Percentiles rank a stretch among this genome's conserved stretches.
phyloP scores from a whole-genome alignment of 2,888 invertebrate species.

The Orthonevra nobilis region DNA sequence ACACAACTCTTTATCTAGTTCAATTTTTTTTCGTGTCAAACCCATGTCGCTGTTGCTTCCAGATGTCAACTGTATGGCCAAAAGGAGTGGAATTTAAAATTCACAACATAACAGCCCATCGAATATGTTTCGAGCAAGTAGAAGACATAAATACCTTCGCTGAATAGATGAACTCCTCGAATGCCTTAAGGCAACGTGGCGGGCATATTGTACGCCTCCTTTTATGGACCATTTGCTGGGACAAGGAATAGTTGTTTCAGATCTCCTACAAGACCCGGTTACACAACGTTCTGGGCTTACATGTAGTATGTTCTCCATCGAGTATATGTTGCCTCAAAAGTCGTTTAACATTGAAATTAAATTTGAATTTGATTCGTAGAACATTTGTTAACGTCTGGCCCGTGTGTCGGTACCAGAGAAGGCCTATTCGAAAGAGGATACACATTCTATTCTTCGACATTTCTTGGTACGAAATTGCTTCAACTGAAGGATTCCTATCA shows the following conservation, averaged over 20 bases:
- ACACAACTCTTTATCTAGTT: conserved; percentile 43
- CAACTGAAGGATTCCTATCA: conserved; percentile 76
- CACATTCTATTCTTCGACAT: conserved; percentile 34
- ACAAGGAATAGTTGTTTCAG: conserved; percentile 49
- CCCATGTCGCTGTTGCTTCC: conserved; percentile 16
- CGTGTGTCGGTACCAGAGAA: conserved; percentile 16
- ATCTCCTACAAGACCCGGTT: neutral
- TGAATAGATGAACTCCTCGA: conserved; percentile 44
- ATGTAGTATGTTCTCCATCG: neutral
- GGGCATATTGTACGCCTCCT: conserved; percentile 42
- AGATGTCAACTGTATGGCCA: conserved; percentile 29
- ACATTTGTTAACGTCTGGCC: conserved; percentile 68
- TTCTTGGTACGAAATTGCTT: conserved; percentile 51
- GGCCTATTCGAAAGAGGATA: conserved; percentile 19
- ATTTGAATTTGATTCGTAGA: conserved; percentile 67
- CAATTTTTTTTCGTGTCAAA: no score
- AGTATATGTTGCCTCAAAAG: conserved; percentile 20
- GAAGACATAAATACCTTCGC: conserved; percentile 20
- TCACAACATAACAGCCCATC: conserved; percentile 48
- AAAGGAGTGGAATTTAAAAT: conserved; percentile 59
- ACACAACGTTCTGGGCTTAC: conserved; percentile 4
- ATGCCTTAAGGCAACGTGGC: conserved; percentile 23
- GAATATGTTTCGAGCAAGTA: conserved; percentile 10
- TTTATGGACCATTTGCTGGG: conserved; percentile 61
- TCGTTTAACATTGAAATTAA: conserved; percentile 66